phyloP scores from a whole-genome alignment of 2,797 vertebrate species.

The Hipposideros larvatus region DNA sequence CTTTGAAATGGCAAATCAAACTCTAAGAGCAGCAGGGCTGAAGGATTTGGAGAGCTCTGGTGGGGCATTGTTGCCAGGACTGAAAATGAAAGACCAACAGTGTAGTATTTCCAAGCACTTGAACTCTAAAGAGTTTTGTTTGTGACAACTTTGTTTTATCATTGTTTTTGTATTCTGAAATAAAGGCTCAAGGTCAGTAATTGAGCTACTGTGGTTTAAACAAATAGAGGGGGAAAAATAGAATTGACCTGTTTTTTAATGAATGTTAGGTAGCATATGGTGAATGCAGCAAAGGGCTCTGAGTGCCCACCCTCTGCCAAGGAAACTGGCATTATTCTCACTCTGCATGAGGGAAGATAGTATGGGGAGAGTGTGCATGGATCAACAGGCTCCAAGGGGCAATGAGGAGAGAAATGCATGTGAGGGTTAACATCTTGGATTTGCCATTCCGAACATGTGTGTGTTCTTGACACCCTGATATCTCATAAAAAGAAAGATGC shows the following conservation, averaged over 20 bases:
- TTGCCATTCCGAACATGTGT: neutral
- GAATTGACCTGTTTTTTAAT: neutral
- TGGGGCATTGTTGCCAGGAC: conserved; percentile 62
- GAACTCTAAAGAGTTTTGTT: conserved; percentile 71
- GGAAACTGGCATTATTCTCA: neutral
- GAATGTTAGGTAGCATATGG: neutral
- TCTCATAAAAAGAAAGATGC: neutral
- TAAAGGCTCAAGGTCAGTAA: conserved; percentile 30
- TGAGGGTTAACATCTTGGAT: neutral
- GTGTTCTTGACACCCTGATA: neutral
- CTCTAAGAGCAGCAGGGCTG: neutral
- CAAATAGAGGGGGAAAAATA: conserved; percentile 5
- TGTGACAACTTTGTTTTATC: conserved; percentile 66
- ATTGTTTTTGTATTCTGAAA: conserved; percentile 21
- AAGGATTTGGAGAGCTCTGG: conserved; percentile 59
- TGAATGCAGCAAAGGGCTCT: neutral
- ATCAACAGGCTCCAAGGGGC: neutral
- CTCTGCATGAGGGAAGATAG: neutral
- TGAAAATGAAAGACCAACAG: conserved; percentile 71
- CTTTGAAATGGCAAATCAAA: conserved; percentile 54
- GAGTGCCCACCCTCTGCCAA: neutral
- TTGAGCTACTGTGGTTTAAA: conserved; percentile 72
- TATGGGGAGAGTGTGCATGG: rapidly evolving
- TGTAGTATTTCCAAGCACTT: conserved; percentile 33
- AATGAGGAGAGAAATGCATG: neutral